Conservation (phyloP, 2,113 vertebrate genomes). For the Perccottus glenii region DNA sequence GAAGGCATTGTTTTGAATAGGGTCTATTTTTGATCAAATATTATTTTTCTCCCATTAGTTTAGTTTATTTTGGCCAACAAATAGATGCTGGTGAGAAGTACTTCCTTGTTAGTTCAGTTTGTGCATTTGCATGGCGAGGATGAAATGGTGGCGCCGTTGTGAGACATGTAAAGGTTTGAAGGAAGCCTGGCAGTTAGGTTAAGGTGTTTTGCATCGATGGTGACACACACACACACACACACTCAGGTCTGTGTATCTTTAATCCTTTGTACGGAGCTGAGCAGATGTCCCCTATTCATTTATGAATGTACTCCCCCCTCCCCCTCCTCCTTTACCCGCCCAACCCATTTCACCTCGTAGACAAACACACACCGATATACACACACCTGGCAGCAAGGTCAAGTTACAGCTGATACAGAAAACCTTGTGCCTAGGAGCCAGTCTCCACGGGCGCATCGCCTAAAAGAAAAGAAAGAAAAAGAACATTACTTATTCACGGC, state of each 20-base stretch:
- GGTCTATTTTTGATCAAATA: neutral
- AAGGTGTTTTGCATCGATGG: conserved; percentile 24
- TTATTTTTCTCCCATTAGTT: neutral
- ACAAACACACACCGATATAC: conserved; percentile 28
- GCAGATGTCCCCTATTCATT: conserved; percentile 99
- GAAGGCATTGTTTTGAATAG: neutral
- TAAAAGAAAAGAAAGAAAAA: conserved; percentile 3
- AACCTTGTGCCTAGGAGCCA: conserved; percentile 50
- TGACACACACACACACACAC: conserved; percentile 18
- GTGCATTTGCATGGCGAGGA: conserved; percentile 3
- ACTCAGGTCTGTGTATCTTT: conserved; percentile 67
- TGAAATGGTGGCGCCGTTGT: neutral
- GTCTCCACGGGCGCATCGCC: conserved; percentile 19
- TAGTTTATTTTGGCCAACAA: neutral
- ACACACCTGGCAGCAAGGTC: conserved; percentile 90
- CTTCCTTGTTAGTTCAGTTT: neutral
- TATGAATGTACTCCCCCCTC: conserved; percentile 91
- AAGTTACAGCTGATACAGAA: conserved; percentile 94
- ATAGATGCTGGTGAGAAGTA: neutral
- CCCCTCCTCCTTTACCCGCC: conserved; percentile 55
- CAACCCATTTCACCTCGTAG: conserved; percentile 15
- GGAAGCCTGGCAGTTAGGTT: conserved; percentile 13
- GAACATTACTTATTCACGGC: neutral
- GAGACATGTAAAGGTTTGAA: conserved; percentile 8
- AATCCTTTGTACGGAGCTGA: conserved; percentile 90